Evolutionary conservation across 1,140 invertebrate genomes (phyloP).

Genomic region (Schlechtendalia chinensis): DNA sequence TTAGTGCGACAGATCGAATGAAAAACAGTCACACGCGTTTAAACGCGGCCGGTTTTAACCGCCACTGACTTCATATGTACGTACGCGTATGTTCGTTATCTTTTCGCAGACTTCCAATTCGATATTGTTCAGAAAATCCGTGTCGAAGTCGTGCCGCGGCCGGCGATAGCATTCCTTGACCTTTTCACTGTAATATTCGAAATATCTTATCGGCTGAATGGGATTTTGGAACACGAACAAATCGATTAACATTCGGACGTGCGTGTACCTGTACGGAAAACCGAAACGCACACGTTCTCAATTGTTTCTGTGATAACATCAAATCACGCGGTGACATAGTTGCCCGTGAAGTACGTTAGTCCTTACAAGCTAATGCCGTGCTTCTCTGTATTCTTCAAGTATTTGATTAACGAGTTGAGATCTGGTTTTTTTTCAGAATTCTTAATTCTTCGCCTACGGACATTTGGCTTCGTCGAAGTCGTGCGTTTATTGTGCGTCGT

Average conservation of each 20-base stretch:
- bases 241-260: constrained; percentile 13
- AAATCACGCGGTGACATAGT: too few relatives aligned
- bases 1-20: too few relatives aligned
- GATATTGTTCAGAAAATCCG: not conserved
- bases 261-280: not conserved
- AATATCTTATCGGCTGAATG: constrained; percentile 3
- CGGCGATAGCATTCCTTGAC: not conserved
- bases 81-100: not conserved
- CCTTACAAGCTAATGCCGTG: constrained; percentile 20
- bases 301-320: not conserved
- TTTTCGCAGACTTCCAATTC: not conserved
- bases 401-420: not conserved
- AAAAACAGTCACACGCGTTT: too few relatives aligned
- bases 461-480: not conserved
- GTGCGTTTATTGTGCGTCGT: too few relatives aligned
- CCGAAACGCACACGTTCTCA: not conserved
- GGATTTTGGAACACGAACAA: constrained; percentile 31
- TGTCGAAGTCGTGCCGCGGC: not conserved
- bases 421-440: too few relatives aligned
- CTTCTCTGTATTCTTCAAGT: not conserved
- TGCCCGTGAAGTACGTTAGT: too few relatives aligned
- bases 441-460: not conserved
- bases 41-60: too few relatives aligned
- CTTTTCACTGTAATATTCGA: constrained; percentile 39
- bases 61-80: too few relatives aligned